Conservation (phyloP, 2,113 vertebrate genomes). For the Dromas ardeola region DNA sequence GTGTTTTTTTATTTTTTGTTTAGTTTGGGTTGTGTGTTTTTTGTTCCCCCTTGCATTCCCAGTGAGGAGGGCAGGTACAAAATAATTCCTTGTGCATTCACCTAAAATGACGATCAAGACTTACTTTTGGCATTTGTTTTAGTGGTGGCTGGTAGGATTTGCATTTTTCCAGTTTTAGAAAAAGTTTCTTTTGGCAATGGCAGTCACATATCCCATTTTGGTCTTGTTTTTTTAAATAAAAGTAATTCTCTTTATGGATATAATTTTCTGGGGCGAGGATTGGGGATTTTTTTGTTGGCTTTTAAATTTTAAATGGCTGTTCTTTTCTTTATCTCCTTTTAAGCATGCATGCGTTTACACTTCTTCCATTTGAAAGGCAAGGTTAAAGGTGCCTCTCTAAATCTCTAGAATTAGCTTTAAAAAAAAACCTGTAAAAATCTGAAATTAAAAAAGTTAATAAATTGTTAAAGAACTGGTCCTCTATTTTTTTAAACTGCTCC, state of each 20-base stretch:
- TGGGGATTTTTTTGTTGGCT: not conserved
- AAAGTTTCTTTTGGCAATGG: not conserved
- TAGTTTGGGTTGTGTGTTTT: not conserved
- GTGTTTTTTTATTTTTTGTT: rapidly evolving
- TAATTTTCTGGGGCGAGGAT: not conserved
- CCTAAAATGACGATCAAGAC: not conserved
- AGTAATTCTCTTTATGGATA: not conserved
- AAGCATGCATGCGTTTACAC: rapidly evolving
- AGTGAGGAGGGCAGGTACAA: not conserved
- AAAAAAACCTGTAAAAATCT: not conserved
- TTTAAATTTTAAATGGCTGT: not conserved
- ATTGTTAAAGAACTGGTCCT: not conserved
- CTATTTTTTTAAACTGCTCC: not conserved
- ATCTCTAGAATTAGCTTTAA: not conserved
- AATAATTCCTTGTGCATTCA: not conserved
- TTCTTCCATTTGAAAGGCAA: not conserved
- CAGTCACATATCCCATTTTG: not conserved
- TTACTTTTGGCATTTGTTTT: not conserved
- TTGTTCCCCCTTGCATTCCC: not conserved
- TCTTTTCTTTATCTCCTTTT: not conserved
- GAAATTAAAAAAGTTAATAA: not conserved
- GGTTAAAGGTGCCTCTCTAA: not conserved
- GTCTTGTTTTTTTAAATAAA: not conserved
- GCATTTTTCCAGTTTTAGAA: not conserved
- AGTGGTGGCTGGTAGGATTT: not conserved